Evolutionary conservation across 2,113 vertebrate genomes (phyloP), one percentile per base, ranked within the genome.

Genomic region (Lipotes vexillifer): DNA sequence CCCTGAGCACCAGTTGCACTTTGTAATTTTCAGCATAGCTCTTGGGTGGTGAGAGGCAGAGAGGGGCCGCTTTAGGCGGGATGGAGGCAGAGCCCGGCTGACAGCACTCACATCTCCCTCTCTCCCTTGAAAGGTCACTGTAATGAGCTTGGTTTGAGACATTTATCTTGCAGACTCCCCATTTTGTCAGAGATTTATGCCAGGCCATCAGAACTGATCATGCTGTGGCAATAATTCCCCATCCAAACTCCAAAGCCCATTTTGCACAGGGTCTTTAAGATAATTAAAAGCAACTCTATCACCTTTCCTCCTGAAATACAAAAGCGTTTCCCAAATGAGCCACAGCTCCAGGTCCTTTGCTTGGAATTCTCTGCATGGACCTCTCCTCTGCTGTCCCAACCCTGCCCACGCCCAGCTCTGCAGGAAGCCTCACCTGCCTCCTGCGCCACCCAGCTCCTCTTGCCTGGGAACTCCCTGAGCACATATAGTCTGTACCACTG

Each of bases 121-220:
- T 83, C 89, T 78, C 90, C 71, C 11, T 11, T 57, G 75, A 61
- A 91, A 52, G 85, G 92, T 95, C 81, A 59, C 88, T 63, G 31
- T 90, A 94, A 96, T 97, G 96, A 97, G 75, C 75, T 83, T 91
- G 52, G 66, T 59, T 85, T 41, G 33, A 95, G 81, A 38, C 46
- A 94, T 97, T 96, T 90, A 88, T 96, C 96, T 96, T 77, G 6
- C 41, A 71, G 75, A 46, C 71, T 63, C 12, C 29, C 17, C 14
- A 3, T 49, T 80, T 87, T 97, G 95, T 96, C 97, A 97, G 97
- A 97, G 97, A 96, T 96, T 55, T 68, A 90, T 96, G 92, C 80
- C 52, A 15, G 77, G 65, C 92, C 90, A 82, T 96, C 81, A 95
- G 49, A 33, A 90, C 65, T 25, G 68, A 94, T 94, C 52, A n/a